phyloP scores from a whole-genome alignment of 2,113 vertebrate species.

The Epinephelus cyanopodus region DNA sequence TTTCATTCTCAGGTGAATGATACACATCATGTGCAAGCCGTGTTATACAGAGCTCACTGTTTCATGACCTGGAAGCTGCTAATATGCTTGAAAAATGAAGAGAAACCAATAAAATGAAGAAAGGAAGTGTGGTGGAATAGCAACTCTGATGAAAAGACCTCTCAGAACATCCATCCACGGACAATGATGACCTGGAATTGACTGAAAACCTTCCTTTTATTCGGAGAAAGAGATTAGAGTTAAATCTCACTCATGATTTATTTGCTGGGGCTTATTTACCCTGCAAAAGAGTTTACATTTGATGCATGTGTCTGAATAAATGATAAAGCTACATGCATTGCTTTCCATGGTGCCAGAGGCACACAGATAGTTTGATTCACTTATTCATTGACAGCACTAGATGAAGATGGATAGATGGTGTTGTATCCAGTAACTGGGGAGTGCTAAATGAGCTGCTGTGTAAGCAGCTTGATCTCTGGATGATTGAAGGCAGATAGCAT shows the following conservation, averaged over 20 bases:
- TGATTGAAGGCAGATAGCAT: conserved; percentile 56
- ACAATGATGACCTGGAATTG: conserved; percentile 33
- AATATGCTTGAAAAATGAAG: conserved; percentile 19
- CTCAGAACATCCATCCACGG: background rate
- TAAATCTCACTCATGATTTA: conserved; percentile 14
- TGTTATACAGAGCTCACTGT: background rate
- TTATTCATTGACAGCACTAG: conserved; percentile 26
- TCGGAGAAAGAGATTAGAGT: conserved; percentile 20
- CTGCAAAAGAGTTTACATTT: background rate
- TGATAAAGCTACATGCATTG: conserved; percentile 16
- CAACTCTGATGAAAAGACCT: conserved; percentile 17
- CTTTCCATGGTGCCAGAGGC: conserved; percentile 22
- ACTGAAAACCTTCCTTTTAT: conserved; percentile 4
- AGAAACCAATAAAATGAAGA: conserved; percentile 45
- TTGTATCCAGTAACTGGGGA: conserved; percentile 48
- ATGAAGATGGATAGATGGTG: conserved; percentile 65
- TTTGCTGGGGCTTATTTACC: background rate
- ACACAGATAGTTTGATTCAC: conserved; percentile 16
- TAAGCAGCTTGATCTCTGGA: conserved; percentile 52
- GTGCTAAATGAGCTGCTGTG: conserved; percentile 56
- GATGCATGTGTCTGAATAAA: conserved; percentile 6
- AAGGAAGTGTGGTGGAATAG: conserved; percentile 21
- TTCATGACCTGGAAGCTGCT: conserved; percentile 15
- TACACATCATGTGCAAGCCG: background rate
- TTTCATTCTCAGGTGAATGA: conserved; percentile 58